These are phyloP conservation scores for Drosophila takahashii DNA, from an alignment of 1,140 invertebrate genomes.

Conservation along the genomic window DNA sequence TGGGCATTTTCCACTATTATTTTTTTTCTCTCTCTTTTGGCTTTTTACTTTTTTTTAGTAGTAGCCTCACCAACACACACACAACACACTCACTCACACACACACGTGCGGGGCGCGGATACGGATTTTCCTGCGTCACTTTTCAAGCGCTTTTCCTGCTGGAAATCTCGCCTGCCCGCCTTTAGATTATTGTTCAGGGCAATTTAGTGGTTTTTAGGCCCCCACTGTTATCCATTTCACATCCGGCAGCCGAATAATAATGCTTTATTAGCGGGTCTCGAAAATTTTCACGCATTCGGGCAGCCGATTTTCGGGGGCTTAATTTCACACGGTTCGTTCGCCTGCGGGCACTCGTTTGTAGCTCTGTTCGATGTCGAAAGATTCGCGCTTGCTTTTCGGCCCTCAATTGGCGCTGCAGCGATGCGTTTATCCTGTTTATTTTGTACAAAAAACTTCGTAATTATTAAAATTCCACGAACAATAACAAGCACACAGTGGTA, in stretches of 20 bases:
- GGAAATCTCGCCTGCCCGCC: conserved; percentile 34
- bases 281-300: conserved; percentile 63
- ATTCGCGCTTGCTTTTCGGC: conserved; percentile 55
- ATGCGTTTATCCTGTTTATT: conserved; percentile 76
- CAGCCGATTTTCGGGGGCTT: conserved; percentile 50
- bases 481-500: conserved; percentile 83
- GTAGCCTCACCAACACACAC: conserved; percentile 53
- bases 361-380: conserved; percentile 44
- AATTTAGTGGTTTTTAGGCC: conserved; percentile 27
- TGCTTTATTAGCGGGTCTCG: conserved; percentile 67
- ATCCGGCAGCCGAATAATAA: conserved; percentile 53
- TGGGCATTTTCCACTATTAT: conserved; percentile 56
- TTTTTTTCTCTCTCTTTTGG: conserved; percentile 39
- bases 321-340: conserved; percentile 52
- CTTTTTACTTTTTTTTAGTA: conserved; percentile 46
- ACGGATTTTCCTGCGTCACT: conserved; percentile 51
- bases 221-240: conserved; percentile 52
- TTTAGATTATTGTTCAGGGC: conserved; percentile 34
- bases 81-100: conserved; percentile 43
- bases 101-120: conserved; percentile 69
- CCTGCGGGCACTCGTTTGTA: conserved; percentile 35
- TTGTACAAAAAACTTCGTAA: conserved; percentile 83
- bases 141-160: conserved; percentile 38
- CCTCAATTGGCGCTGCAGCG: conserved; percentile 53
- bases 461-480: conserved; percentile 82